Evolutionary conservation across 2,113 vertebrate genomes (phyloP).

Genomic region (Lates calcarifer): DNA sequence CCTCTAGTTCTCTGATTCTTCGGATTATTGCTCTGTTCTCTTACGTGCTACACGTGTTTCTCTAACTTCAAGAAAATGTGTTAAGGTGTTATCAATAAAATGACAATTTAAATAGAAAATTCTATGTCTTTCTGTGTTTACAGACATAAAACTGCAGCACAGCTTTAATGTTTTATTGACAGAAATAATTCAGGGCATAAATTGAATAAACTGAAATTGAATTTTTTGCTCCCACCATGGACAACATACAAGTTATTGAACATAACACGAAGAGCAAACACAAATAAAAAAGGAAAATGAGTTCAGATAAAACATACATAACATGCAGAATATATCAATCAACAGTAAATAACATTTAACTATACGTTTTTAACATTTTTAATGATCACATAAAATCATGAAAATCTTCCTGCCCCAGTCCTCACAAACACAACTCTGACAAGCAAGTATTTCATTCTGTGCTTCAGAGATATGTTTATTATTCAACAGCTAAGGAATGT

Average conservation of each 20-base stretch:
- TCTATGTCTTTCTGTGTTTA: conserved; percentile 7
- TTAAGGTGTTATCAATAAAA: conserved; percentile 86
- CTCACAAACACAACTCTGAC: too few relatives aligned
- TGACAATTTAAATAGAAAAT: conserved; percentile 76
- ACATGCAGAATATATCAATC: too few relatives aligned
- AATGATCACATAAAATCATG: too few relatives aligned
- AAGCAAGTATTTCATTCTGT: too few relatives aligned
- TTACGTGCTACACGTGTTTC: conserved; percentile 82
- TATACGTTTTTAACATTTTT: too few relatives aligned
- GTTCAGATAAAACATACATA: neutral
- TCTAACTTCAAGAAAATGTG: conserved; percentile 83
- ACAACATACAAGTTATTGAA: neutral
- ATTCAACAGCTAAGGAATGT: neutral
- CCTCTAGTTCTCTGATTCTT: conserved; percentile 80
- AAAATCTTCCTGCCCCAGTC: too few relatives aligned
- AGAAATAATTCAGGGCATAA: neutral
- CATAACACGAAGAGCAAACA: neutral
- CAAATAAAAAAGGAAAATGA: neutral
- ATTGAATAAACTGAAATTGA: neutral
- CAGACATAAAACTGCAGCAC: neutral
- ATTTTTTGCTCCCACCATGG: neutral
- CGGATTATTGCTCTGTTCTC: conserved; percentile 82
- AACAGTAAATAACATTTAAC: too few relatives aligned
- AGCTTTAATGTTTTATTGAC: neutral
- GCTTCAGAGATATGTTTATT: neutral